A percentile compares a stretch with the other conserved stretches of the same genome.
phyloP scores from a whole-genome alignment of 2,888 invertebrate species.

The Lithophane leautieri region DNA sequence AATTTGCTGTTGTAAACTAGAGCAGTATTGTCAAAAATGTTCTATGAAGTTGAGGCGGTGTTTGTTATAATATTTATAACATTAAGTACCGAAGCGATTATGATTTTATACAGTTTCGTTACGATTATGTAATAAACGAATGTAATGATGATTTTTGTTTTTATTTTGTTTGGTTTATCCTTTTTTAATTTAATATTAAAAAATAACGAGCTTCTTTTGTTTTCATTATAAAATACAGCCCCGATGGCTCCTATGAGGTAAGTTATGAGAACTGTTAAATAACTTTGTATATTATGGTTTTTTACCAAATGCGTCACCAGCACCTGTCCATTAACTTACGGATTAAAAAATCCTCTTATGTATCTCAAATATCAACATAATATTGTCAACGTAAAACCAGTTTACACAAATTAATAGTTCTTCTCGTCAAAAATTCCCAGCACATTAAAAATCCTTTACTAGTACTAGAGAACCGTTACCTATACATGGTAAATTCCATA shows the following conservation, averaged over 20 bases:
- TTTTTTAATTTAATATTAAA: background rate
- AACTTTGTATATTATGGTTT: background rate
- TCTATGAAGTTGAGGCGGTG: constrained; percentile 50
- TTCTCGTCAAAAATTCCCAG: constrained; percentile 10
- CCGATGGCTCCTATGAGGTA: background rate
- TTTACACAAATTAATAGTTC: constrained; percentile 20
- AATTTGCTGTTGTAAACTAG: constrained; percentile 9
- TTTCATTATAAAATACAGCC: background rate
- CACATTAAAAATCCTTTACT: constrained; percentile 20
- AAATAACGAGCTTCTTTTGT: background rate
- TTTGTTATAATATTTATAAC: constrained; percentile 89
- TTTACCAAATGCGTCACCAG: constrained; percentile 2
- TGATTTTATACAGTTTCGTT: constrained; percentile 40
- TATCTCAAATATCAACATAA: constrained; percentile 2
- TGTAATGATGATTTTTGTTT: constrained; percentile 19
- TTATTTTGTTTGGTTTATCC: constrained; percentile 6
- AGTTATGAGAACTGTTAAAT: background rate
- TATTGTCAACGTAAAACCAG: constrained; percentile 37
- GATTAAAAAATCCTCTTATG: constrained; percentile 6
- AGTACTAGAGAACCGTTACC: constrained; percentile 39
- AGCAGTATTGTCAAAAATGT: constrained; percentile 19
- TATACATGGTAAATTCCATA: constrained; percentile 13
- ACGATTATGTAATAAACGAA: constrained; percentile 53
- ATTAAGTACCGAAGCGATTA: constrained; percentile 59
- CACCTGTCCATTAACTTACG: background rate